Conservation (phyloP, 2,113 vertebrate genomes). For the Dromiciops gliroides region DNA sequence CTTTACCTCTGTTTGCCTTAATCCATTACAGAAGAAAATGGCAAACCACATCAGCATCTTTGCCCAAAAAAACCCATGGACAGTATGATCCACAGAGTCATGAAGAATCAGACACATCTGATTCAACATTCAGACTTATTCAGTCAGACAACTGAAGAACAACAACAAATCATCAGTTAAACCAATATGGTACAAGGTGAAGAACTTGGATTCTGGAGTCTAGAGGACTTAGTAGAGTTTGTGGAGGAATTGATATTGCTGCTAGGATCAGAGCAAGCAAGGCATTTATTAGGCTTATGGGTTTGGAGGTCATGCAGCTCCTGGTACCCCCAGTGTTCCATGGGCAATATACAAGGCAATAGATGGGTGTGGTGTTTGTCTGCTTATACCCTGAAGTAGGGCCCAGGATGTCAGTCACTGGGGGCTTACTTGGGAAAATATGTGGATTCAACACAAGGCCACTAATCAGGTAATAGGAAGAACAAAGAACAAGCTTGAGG, state of each 20-base stretch:
- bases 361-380: background rate
- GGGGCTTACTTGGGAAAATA: background rate
- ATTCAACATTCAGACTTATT: too few relatives aligned
- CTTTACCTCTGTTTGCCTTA: background rate
- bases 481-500: background rate
- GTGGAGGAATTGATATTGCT: background rate
- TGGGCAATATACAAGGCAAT: background rate
- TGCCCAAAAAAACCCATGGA: too few relatives aligned
- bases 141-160: background rate
- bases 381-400: background rate
- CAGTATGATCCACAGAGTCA: background rate
- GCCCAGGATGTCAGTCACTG: background rate
- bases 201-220: background rate
- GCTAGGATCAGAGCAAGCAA: background rate
- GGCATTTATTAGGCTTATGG: background rate
- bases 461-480: background rate
- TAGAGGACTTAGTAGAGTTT: background rate
- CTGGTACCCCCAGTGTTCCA: background rate
- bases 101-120: background rate
- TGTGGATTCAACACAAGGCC: background rate
- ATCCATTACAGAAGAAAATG: background rate
- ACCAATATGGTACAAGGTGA: background rate
- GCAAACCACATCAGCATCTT: background rate
- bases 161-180: background rate
- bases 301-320: background rate